Base-by-base conservation (phyloP, 2,113 vertebrate species). In the Corythaixoides concolor region DNA sequence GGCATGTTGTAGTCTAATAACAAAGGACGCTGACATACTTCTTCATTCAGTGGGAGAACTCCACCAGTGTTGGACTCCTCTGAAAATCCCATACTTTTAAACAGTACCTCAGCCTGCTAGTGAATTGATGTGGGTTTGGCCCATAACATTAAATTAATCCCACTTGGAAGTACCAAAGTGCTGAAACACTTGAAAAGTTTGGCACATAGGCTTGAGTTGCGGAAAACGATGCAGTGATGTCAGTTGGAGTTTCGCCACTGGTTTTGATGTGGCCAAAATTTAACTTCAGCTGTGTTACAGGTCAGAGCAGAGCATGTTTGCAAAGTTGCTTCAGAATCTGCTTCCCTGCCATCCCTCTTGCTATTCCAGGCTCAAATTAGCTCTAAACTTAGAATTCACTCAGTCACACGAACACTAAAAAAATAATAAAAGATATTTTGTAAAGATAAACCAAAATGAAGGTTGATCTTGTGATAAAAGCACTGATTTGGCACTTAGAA, bases 381-480 rank as follows among this genome's bases (percentile, higher is more conserved):
- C 90, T 94, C 92, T 96, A 94, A 96, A 96, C 95, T 90, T 95
- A 96, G 93, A 83, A 89, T 37, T 75, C 45, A 9, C 35, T 59
- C 19, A 62, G 23, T 88, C 67, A 77, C 49, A 74, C 8, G 1
- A 91, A 70, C 1, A 1, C 70, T 76, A 11, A 82, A 89, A 20
- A 74, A 90, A 74, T 63, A 75, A 27, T 52, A 88, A 88, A 76
- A 66, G 10, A 49, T 76, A 3, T 8, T 88, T 69, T 73, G 8
- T 76, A 33, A 91, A 91, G 85, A 90, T 76, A 95, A 95, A 73
- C 78, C 3, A 5, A 79, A 76, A 49, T 15, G 49, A 64, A 93
- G 43, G 80, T 68, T 92, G 85, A 75, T 78, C 39, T 94, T 89
- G 15, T 86, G 93, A 95, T 78, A 85, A 90, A 88, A 52, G 50